Percentiles rank a stretch among this genome's conserved stretches.
These are phyloP conservation scores for Dusona sp. DNA, from an alignment of 2,888 invertebrate genomes.

Conservation along the genomic window DNA sequence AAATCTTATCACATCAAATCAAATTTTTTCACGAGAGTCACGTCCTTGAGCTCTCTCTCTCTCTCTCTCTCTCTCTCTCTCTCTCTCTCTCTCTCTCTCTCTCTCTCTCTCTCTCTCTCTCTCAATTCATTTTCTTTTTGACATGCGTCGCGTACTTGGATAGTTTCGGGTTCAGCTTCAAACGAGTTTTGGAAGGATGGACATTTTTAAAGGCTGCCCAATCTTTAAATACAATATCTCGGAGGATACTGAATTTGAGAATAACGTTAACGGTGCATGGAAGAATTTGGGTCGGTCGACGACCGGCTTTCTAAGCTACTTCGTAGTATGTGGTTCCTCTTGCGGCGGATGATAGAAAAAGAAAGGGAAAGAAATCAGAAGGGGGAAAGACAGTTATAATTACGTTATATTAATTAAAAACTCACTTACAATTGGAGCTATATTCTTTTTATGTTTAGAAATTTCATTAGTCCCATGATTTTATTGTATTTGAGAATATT, in stretches of 20 bases:
- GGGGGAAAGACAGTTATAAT: not conserved
- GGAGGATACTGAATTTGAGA: constrained; percentile 24
- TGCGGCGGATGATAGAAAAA: not conserved
- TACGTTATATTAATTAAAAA: not conserved
- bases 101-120: not conserved
- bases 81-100: not conserved
- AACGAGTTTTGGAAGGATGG: constrained; percentile 21
- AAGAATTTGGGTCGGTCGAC: constrained; percentile 62
- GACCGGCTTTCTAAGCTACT: constrained; percentile 18
- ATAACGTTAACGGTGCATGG: constrained; percentile 61
- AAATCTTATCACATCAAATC: not conserved
- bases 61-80: not conserved
- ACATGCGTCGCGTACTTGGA: not conserved
- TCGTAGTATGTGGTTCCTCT: constrained; percentile 4
- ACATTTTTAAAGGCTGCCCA: not conserved
- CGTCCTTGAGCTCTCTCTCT: not conserved
- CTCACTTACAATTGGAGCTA: not conserved
- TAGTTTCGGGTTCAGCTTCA: not conserved
- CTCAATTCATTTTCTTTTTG: not conserved
- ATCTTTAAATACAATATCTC: not conserved
- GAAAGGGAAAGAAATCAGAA: not conserved
- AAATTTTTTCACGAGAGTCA: not conserved
- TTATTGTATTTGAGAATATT: not conserved
- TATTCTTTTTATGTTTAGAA: not conserved
- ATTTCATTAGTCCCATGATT: not conserved